phyloP scores from a whole-genome alignment of 2,888 invertebrate genomes.

The Leptinotarsa tumamoca region DNA sequence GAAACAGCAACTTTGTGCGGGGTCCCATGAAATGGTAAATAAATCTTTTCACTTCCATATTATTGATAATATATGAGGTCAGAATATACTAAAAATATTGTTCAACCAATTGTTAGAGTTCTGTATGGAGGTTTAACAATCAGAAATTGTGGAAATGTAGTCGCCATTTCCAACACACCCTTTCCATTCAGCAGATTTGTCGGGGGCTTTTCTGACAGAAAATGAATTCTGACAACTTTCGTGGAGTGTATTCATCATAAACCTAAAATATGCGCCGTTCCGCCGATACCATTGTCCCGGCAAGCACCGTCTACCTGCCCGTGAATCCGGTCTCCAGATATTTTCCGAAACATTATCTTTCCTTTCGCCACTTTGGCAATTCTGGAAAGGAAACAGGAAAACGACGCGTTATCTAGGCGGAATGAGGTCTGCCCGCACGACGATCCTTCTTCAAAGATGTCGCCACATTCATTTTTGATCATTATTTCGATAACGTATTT shows the following conservation, averaged over 20 bases:
- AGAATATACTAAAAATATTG: too few relatives aligned
- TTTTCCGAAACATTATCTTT: conserved; percentile 62
- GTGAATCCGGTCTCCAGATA: conserved; percentile 57
- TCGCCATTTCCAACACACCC: neutral
- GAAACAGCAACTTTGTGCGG: too few relatives aligned
- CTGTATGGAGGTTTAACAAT: neutral
- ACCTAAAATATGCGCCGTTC: conserved; percentile 17
- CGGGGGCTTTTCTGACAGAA: neutral
- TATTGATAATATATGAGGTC: too few relatives aligned
- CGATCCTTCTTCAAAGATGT: conserved; percentile 39
- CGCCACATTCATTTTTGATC: conserved; percentile 49
- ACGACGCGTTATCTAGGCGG: conserved; percentile 56
- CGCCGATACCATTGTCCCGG: conserved; percentile 12
- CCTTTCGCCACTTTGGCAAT: conserved; percentile 62
- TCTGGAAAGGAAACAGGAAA: conserved; percentile 60
- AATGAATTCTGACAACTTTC: conserved; percentile 1
- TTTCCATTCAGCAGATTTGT: neutral
- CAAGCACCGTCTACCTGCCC: conserved; percentile 55
- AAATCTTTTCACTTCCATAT: too few relatives aligned
- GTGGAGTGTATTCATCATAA: conserved; percentile 11
- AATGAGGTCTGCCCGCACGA: conserved; percentile 21
- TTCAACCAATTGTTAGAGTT: too few relatives aligned
- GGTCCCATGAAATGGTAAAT: too few relatives aligned
- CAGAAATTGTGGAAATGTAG: neutral
- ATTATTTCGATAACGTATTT: conserved; percentile 47